These are phyloP conservation scores for Chesias legatella DNA, from an alignment of 2,888 invertebrate genomes.

Conservation along the genomic window DNA sequence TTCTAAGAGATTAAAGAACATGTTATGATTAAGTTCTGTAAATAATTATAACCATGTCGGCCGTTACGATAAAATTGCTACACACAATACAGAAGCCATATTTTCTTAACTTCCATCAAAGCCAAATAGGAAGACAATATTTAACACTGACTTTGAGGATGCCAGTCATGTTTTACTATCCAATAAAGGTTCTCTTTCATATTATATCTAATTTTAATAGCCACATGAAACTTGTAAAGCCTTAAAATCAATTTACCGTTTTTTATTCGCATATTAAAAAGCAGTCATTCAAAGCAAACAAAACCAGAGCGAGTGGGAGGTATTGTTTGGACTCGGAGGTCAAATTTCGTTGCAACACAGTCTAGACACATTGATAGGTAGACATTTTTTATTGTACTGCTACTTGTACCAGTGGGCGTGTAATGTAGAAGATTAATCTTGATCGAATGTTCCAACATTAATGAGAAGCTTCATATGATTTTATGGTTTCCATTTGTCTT, in stretches of 20 bases:
- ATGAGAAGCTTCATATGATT: conserved; percentile 12
- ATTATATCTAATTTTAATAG: conserved; percentile 15
- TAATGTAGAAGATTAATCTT: conserved; percentile 53
- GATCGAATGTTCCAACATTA: conserved; percentile 32
- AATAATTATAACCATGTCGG: too few relatives aligned
- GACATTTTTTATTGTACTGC: conserved; percentile 56
- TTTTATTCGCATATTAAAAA: conserved; percentile 55
- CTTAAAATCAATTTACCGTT: conserved; percentile 31
- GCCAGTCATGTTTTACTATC: conserved; percentile 5
- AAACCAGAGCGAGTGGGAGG: conserved; percentile 54
- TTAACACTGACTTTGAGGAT: not conserved
- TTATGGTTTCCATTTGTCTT: not conserved
- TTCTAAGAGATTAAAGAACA: too few relatives aligned
- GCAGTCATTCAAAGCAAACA: conserved; percentile 42
- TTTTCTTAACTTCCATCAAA: too few relatives aligned
- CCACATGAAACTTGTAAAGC: conserved; percentile 22
- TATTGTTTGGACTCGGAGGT: conserved; percentile 51
- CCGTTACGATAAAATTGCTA: too few relatives aligned
- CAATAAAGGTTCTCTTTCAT: conserved; percentile 6
- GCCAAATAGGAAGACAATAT: not conserved
- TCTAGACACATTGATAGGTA: conserved; percentile 60
- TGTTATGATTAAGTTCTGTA: too few relatives aligned
- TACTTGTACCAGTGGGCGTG: conserved; percentile 48
- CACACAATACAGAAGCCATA: too few relatives aligned
- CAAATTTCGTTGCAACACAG: conserved; percentile 51